phyloP scores from a whole-genome alignment of 2,797 vertebrate genomes.

The Mico argentatus region DNA sequence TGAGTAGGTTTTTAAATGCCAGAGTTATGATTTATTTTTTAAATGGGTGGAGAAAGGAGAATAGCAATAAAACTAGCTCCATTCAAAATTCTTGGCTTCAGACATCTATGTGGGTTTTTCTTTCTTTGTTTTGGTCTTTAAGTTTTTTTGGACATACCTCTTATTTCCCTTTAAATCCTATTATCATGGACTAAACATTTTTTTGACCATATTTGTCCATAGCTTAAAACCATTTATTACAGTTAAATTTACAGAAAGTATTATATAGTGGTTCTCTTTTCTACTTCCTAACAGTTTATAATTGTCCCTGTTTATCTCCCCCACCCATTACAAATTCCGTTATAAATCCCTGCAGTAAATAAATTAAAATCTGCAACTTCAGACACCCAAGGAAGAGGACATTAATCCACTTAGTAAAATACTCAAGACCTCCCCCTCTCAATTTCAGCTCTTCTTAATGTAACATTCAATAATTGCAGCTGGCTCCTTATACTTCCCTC shows the following conservation, averaged over 20 bases:
- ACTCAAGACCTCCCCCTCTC: conserved; percentile 62
- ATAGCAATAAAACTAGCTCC: conserved; percentile 52
- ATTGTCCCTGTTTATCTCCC: conserved; percentile 40
- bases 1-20: conserved; percentile 62
- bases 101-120: not conserved
- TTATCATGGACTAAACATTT: not conserved
- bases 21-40: conserved; percentile 68
- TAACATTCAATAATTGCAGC: conserved; percentile 72
- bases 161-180: conserved; percentile 35
- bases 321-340: conserved; percentile 69
- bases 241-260: not conserved
- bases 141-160: not conserved
- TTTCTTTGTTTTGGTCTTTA: not conserved
- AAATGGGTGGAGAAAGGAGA: conserved; percentile 65
- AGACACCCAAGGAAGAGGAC: conserved; percentile 73
- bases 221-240: conserved; percentile 13
- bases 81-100: conserved; percentile 47
- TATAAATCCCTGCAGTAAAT: conserved; percentile 74
- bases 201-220: conserved; percentile 15
- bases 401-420: conserved; percentile 72
- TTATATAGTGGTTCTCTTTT: not conserved
- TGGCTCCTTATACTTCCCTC: conserved; percentile 60
- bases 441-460: conserved; percentile 62
- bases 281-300: conserved; percentile 51
- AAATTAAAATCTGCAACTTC: conserved; percentile 77